Evolutionary conservation across 1,140 invertebrate genomes (phyloP).

Genomic region (Cylas formicarius): DNA sequence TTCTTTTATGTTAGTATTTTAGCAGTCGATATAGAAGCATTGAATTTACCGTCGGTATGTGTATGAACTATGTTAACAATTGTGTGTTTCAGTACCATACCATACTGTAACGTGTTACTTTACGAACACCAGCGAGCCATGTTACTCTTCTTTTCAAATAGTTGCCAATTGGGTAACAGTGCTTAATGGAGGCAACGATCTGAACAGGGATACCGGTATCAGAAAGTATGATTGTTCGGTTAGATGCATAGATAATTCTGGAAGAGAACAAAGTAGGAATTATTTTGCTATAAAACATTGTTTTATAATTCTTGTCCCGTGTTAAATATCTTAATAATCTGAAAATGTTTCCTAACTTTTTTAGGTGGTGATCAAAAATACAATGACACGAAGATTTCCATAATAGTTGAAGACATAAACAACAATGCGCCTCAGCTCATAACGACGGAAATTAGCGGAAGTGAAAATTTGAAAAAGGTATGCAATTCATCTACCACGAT

Average conservation of each 20-base stretch:
- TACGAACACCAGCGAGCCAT: constrained; percentile 1
- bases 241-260: constrained; percentile 20
- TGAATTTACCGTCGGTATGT: too few species aligned
- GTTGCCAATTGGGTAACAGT: constrained; percentile 12
- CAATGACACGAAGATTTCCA: constrained; percentile 34
- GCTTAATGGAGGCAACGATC: not conserved
- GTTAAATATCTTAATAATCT: not conserved
- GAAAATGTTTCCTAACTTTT: not conserved
- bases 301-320: not conserved
- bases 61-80: too few species aligned
- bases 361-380: constrained; percentile 22
- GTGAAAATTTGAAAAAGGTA: constrained; percentile 43
- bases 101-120: constrained; percentile 19
- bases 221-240: constrained; percentile 13
- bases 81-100: constrained; percentile 22
- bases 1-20: too few species aligned
- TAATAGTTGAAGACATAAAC: constrained; percentile 48
- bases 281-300: not conserved
- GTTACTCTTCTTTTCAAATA: constrained; percentile 15
- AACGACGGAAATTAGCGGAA: constrained; percentile 25
- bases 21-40: too few species aligned
- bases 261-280: constrained; percentile 10
- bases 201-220: constrained; percentile 17
- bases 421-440: constrained; percentile 46
- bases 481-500: too few species aligned